These are phyloP conservation scores for Rhea pennata DNA, from an alignment of 2,113 vertebrate genomes.

Conservation along the genomic window DNA sequence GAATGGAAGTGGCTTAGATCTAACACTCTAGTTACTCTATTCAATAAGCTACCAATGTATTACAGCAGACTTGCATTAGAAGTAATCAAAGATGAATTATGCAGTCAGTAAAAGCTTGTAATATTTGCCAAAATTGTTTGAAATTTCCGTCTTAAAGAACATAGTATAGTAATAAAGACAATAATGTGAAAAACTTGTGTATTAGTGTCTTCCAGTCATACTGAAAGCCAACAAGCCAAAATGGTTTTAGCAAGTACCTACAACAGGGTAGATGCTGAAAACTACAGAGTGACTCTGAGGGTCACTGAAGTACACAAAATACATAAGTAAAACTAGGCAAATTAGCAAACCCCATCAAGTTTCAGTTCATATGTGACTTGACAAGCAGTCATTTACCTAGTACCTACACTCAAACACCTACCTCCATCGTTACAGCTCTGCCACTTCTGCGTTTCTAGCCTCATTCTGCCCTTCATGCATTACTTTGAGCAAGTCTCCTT, in stretches of 20 bases:
- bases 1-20: neutral
- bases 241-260: neutral
- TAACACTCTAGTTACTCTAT: neutral
- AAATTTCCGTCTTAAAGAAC: neutral
- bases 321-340: fast-evolving
- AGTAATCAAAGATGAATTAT: neutral
- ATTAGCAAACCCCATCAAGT: neutral
- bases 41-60: neutral
- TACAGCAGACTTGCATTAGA: neutral
- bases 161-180: neutral
- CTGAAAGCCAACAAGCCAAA: neutral
- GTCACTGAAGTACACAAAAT: neutral
- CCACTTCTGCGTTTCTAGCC: neutral
- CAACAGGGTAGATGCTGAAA: neutral
- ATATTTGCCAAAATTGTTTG: neutral
- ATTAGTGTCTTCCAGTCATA: neutral
- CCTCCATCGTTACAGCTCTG: neutral
- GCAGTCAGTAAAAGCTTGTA: neutral
- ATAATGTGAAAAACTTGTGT: neutral
- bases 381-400: neutral
- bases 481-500: neutral
- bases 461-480: neutral
- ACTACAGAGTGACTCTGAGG: neutral
- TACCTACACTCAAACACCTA: neutral
- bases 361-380: neutral